Base-by-base conservation (phyloP, 2,888 invertebrate species). In the Eilema sororculum region DNA sequence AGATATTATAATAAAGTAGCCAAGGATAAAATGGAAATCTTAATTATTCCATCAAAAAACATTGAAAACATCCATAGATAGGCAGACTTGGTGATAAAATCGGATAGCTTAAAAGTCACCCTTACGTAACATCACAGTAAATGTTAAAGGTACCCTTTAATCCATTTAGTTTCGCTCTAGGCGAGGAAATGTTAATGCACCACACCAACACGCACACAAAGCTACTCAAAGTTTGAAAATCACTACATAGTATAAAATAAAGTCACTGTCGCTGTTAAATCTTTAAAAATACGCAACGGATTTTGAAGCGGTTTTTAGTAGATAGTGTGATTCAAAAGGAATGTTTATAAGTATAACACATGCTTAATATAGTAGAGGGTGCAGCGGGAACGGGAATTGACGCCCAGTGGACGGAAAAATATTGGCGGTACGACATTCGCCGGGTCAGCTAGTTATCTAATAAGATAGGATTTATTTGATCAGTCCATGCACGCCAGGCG, bases 121-220 rank as follows among this genome's bases (percentile, higher is more conserved):
- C 69, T 84, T 78, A 77, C 62, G 67, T 78, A 81, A 81, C 60
- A n/a, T 58, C 59, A 68, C 72, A 71, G 72, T 77, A 81, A 75
- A 78, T 74, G 73, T 73, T 78, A 80, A 72, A 80, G 77, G 77
- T 82, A 81, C 75, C 75, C 78, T 77, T 80, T 84, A 78, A 78
- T 75, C 76, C 73, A 72, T 78, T 78, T 71, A 78, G 69, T 72
- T 71, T 78, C 67, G 83, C 87, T 82, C 79, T 75, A 80, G 85
- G 86, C 87, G 80, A 82, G 82, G 85, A 87, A 87, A 83, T 82
- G 84, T 79, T 81, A 85, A 78, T 79, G 80, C 76, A 80, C 79
- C 71, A 75, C 52, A 52, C 13, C 6, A 13, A 72, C 80, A 81
- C 74, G 69, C 62, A 30, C 60, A 63, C 84, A 78, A 60, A 22